Evolutionary conservation across 2,113 vertebrate species (phyloP), one percentile per base, ranked within the genome.

Genomic region (Thalassoma bifasciatum): DNA sequence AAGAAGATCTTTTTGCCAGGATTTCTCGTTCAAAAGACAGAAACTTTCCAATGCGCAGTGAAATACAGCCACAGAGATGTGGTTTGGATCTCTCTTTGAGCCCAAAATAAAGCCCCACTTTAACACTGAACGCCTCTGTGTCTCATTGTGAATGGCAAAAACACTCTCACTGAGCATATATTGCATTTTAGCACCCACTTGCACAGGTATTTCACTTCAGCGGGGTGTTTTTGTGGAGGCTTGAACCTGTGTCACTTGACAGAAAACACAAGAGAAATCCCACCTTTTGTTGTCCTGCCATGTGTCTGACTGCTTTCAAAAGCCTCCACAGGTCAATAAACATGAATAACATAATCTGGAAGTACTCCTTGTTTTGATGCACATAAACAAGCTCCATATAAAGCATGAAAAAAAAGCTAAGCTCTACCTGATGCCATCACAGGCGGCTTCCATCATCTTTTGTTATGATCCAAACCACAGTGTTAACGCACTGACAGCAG

Each of bases 391-490:
- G 12, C 52, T 53, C 14, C 22, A 52, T 22, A 53, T 10, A 10
- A 14, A 34, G 54, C 54, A 71, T 10, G 30, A 53, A 63, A 71
- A 17, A 4, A 10, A 2, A 52, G 22, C 21, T 8, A 42, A 21
- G 34, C 37, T 5, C 36, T 22, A 36, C 38, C 54, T 77, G 75
- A 70, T 64, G 67, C 56, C 21, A 52, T 37, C 63, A 63, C 44
- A 64, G 11, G 50, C 19, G 49, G 21, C 12, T 63, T 68, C 61
- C 56, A 54, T 79, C 37, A 40, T 73, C 38, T 67, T 46, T 53
- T 71, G 61, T 79, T 66, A 21, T 80, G 67, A 76, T 52, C 61
- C 60, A 58, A 62, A 70, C 21, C 36, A 42, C 47, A 58, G 81
- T 36, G 26, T 57, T 8, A 53, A 58, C 37, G 70, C 70, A 73